These are phyloP conservation scores for Drosophila nigricruria DNA, from an alignment of 2,888 invertebrate species.

Conservation along the genomic window DNA sequence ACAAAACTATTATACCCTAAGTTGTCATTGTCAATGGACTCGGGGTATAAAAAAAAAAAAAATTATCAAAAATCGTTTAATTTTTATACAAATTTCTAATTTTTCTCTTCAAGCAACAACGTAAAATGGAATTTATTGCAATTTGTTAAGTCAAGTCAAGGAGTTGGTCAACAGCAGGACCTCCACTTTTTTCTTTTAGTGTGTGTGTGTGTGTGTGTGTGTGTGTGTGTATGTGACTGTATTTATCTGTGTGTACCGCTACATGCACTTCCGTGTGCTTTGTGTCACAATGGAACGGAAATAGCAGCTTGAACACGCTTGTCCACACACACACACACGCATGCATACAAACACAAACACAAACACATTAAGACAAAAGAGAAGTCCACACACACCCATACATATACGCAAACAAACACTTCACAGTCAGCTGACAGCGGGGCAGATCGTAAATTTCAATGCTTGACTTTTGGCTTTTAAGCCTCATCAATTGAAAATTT, in stretches of 20 bases:
- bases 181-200: no score
- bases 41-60: no score
- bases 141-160: no score
- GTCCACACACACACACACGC: constrained; percentile 17
- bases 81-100: no score
- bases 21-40: no score
- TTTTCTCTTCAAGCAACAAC: no score
- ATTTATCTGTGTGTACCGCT: constrained; percentile 19
- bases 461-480: constrained; percentile 39
- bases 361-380: not conserved
- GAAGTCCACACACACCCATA: constrained; percentile 10
- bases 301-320: constrained; percentile 55
- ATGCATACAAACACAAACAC: constrained; percentile 15
- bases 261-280: constrained; percentile 60
- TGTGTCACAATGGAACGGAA: constrained; percentile 68
- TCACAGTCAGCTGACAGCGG: constrained; percentile 25
- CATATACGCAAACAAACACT: not conserved
- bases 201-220: not conserved
- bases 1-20: no score
- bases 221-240: no score
- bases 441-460: constrained; percentile 58
- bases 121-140: no score
- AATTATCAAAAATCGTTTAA: no score
- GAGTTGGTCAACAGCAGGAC: not conserved
- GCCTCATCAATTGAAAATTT: constrained; percentile 41